Conservation (phyloP, 1,140 invertebrate species). For the Tetraneura akinire region DNA sequence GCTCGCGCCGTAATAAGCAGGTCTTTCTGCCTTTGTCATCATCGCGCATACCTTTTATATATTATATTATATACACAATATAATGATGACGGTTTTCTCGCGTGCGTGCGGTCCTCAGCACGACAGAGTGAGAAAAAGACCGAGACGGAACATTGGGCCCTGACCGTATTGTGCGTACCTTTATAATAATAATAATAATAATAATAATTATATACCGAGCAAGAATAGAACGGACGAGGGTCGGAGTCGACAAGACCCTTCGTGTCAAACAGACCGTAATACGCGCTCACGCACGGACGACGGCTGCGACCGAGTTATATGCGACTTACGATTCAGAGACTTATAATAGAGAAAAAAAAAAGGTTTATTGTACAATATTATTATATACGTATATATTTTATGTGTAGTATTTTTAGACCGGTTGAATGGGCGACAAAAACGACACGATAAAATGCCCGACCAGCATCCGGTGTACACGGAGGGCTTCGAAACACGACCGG, state of each 20-base stretch:
- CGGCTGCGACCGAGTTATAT: constrained; percentile 15
- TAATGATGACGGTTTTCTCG: constrained; percentile 23
- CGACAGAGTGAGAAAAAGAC: not conserved
- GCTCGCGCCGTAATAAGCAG: not conserved
- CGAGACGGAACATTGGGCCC: too few species aligned
- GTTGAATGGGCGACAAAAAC: constrained; percentile 49
- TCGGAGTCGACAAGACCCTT: constrained; percentile 6
- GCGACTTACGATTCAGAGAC: too few species aligned
- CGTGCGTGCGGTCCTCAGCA: too few species aligned
- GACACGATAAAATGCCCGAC: constrained; percentile 47
- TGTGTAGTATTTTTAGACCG: constrained; percentile 39
- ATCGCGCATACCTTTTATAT: constrained; percentile 2
- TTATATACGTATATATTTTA: not conserved
- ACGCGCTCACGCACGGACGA: constrained; percentile 12
- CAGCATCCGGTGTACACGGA: constrained; percentile 45
- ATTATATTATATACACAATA: too few species aligned
- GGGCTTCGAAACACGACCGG: constrained; percentile 9
- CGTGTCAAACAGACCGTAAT: constrained; percentile 40
- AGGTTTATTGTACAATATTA: constrained; percentile 25
- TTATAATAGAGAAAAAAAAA: constrained; percentile 45
- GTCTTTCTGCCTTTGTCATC: not conserved
- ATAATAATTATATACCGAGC: too few species aligned
- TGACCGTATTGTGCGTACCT: too few species aligned
- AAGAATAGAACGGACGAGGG: not conserved
- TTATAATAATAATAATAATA: too few species aligned